Evolutionary conservation across 2,888 invertebrate species (phyloP).

Genomic region (Entomobrya proxima): DNA sequence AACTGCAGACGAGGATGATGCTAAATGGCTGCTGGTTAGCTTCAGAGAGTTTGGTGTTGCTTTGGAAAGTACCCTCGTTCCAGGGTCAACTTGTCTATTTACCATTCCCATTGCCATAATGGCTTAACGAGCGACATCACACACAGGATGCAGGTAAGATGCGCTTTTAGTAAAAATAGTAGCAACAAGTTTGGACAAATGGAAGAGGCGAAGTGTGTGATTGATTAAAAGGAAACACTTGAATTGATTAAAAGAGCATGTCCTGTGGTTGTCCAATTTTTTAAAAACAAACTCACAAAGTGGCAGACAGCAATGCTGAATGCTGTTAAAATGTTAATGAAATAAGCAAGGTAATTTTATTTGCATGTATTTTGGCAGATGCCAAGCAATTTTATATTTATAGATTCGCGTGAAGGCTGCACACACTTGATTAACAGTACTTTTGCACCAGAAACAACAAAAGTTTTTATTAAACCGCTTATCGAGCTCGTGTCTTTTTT

Average conservation of each 20-base stretch:
- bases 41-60: conserved; percentile 36
- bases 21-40: conserved; percentile 33
- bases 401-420: conserved; percentile 12
- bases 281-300: too few species aligned
- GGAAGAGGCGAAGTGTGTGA: conserved; percentile 46
- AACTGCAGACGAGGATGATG: conserved; percentile 18
- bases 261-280: background rate
- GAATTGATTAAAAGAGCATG: conserved; percentile 39
- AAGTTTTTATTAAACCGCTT: background rate
- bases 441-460: background rate
- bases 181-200: conserved; percentile 33
- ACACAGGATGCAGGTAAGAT: background rate
- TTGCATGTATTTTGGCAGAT: conserved; percentile 32
- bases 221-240: conserved; percentile 50
- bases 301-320: background rate
- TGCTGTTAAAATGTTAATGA: conserved; percentile 18
- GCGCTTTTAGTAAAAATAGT: conserved; percentile 17
- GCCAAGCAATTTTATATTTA: conserved; percentile 15
- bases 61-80: conserved; percentile 63
- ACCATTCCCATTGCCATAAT: conserved; percentile 62
- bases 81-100: conserved; percentile 67
- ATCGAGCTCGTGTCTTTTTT: background rate
- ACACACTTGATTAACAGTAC: conserved; percentile 15
- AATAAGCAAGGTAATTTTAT: conserved; percentile 32
- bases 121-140: conserved; percentile 35